Percentiles rank a stretch among this genome's conserved stretches.
Conservation (phyloP, 2,113 vertebrate genomes). For the Megaceryle maxima region DNA sequence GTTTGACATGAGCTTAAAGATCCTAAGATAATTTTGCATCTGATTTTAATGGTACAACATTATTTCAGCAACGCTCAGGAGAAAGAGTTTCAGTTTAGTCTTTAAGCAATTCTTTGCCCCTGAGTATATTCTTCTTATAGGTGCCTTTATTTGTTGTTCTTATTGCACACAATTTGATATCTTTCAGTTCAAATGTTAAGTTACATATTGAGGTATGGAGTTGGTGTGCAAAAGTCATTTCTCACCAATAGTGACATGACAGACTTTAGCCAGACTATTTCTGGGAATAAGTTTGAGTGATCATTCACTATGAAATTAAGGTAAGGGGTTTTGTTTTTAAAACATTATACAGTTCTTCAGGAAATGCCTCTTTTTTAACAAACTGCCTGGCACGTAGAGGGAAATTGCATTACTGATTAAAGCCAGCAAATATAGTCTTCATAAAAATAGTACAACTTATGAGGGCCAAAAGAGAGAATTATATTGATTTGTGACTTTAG, state of each 20-base stretch:
- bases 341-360: background rate
- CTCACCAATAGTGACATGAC: background rate
- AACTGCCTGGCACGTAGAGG: background rate
- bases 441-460: background rate
- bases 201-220: background rate
- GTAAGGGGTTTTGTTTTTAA: background rate
- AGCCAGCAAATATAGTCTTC: background rate
- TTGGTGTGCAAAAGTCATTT: background rate
- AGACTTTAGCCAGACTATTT: background rate
- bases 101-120: background rate
- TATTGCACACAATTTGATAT: background rate
- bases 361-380: slow-evolving; percentile 3
- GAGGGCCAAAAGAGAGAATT: background rate
- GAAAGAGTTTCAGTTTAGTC: background rate
- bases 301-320: background rate
- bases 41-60: background rate
- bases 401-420: slow-evolving; percentile 19
- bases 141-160: background rate
- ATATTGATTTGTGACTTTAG: slow-evolving; percentile 8
- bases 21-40: background rate
- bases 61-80: background rate
- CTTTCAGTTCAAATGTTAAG: background rate
- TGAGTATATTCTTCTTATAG: background rate
- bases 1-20: background rate
- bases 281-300: background rate